Conservation (phyloP, 2,797 vertebrate species). For the Danio jaintianensis region DNA sequence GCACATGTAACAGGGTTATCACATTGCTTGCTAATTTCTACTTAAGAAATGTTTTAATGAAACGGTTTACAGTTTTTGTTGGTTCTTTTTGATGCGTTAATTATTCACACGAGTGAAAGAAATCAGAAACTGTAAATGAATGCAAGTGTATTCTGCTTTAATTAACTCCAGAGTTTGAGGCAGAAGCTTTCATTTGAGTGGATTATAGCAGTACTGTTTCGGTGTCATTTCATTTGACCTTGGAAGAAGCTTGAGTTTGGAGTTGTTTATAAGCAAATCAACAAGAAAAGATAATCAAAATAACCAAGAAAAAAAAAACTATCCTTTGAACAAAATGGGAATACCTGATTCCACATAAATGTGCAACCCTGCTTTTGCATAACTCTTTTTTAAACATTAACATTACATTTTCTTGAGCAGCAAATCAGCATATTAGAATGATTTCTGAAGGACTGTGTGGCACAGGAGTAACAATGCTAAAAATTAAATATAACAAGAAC, state of each 20-base stretch:
- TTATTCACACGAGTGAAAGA: constrained; percentile 17
- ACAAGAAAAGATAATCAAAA: neutral
- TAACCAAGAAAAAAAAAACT: neutral
- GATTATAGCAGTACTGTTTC: neutral
- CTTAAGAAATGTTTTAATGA: constrained; percentile 32
- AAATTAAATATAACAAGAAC: too few species aligned
- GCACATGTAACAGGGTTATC: constrained; percentile 29
- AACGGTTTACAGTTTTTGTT: constrained; percentile 22
- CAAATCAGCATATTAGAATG: neutral
- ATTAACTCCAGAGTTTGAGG: constrained; percentile 17
- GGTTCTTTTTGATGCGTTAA: constrained; percentile 29
- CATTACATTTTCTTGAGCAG: neutral
- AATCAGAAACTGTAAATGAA: constrained; percentile 32
- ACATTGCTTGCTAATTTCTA: constrained; percentile 26
- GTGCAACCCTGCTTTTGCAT: neutral
- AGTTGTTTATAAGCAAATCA: neutral
- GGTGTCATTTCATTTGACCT: constrained; percentile 16
- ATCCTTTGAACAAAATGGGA: neutral
- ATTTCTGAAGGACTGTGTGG: neutral
- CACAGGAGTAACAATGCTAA: neutral
- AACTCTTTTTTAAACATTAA: neutral
- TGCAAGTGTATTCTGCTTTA: constrained; percentile 9
- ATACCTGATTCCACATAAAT: neutral
- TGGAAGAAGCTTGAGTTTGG: neutral
- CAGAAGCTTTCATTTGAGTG: constrained; percentile 10